Percentiles rank a stretch among this genome's conserved stretches.
Conservation (phyloP, 2,888 invertebrate species). For the Pantelozetes paolii region DNA sequence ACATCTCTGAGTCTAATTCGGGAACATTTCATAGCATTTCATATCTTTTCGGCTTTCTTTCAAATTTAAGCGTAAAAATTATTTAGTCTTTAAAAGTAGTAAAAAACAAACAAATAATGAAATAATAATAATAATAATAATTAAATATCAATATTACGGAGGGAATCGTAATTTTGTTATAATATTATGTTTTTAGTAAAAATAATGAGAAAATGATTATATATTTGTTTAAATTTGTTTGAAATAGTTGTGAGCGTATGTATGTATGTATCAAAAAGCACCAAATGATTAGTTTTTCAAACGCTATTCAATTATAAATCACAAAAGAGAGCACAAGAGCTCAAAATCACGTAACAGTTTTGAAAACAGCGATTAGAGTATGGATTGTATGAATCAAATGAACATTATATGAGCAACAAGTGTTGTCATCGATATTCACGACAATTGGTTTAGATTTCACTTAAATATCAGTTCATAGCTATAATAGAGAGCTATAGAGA, state of each 20-base stretch:
- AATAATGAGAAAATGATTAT: slow-evolving; percentile 12
- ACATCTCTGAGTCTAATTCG: not conserved
- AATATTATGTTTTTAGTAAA: not conserved
- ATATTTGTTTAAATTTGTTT: not conserved
- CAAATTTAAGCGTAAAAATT: not conserved
- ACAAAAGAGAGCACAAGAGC: slow-evolving; percentile 16
- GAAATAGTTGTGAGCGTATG: slow-evolving; percentile 11
- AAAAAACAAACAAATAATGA: not conserved
- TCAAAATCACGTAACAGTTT: slow-evolving; percentile 9
- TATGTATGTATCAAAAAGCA: slow-evolving; percentile 25
- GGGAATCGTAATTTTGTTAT: slow-evolving; percentile 7
- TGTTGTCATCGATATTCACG: slow-evolving; percentile 1
- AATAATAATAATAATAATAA: not conserved
- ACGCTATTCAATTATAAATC: slow-evolving; percentile 8
- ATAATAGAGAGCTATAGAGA: slow-evolving; percentile 1
- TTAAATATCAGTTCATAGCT: not conserved
- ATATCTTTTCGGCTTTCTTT: slow-evolving; percentile 9
- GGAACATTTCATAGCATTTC: not conserved
- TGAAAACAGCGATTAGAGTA: not conserved
- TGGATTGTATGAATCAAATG: not conserved
- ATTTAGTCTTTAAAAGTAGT: not conserved
- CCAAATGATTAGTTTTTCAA: slow-evolving; percentile 22
- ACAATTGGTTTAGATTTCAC: not conserved
- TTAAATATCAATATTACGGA: not conserved
- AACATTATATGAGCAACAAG: slow-evolving; percentile 18